These are phyloP conservation scores for Bos javanicus DNA, from an alignment of 2,113 vertebrate genomes.

Conservation along the genomic window DNA sequence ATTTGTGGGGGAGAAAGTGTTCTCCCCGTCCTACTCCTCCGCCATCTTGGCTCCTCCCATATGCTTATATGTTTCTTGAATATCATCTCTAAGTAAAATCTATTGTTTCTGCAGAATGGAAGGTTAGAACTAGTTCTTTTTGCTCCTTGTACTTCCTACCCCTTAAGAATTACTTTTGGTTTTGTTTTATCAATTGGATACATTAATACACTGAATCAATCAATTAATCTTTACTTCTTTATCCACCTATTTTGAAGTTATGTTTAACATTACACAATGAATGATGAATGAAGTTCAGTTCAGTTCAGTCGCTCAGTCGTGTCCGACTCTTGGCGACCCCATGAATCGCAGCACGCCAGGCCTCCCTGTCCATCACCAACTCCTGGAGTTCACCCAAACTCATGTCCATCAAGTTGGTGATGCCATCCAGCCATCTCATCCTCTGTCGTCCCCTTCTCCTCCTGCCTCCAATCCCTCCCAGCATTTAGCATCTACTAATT, in stretches of 20 bases:
- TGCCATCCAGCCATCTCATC: too few relatives aligned
- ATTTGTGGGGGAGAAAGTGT: too few relatives aligned
- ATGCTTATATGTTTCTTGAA: not conserved
- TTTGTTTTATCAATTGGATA: not conserved
- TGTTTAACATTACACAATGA: not conserved
- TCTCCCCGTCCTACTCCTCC: too few relatives aligned
- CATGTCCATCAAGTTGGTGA: too few relatives aligned
- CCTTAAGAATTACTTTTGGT: not conserved
- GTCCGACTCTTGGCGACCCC: too few relatives aligned
- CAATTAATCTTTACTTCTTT: not conserved
- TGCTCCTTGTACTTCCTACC: not conserved
- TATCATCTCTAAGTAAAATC: not conserved
- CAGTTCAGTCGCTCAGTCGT: too few relatives aligned
- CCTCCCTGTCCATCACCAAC: too few relatives aligned
- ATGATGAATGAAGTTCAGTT: not conserved
- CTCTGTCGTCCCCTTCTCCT: too few relatives aligned
- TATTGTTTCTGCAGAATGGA: not conserved
- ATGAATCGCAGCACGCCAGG: too few relatives aligned
- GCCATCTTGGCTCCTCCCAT: too few relatives aligned
- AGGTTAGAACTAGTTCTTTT: not conserved
- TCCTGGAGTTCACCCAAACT: too few relatives aligned
- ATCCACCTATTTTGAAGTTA: not conserved
- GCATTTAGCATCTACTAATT: not conserved
- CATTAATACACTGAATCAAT: not conserved
- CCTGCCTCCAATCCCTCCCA: too few relatives aligned